Base-by-base conservation (phyloP, 2,797 vertebrate species). In the Natrix natrix region DNA sequence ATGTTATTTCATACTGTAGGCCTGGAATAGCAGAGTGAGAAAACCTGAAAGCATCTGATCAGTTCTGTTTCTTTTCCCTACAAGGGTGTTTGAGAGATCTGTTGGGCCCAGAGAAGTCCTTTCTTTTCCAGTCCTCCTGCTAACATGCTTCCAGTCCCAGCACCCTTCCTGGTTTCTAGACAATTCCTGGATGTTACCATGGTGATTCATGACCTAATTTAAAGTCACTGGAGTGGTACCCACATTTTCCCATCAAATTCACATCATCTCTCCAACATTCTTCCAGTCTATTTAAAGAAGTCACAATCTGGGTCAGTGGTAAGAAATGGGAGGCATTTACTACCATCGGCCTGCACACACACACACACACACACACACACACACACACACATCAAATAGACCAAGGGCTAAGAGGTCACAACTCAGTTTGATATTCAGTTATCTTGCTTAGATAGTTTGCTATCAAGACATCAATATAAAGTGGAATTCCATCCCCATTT, bases 141-240 rank as follows among this genome's bases (percentile, higher is more conserved):
- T 17, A 10, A 88, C 43, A n/a, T 13, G 37, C 59, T 57, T 56
- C n/a, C 0, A 55, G 37, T 78, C 26, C 63, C 92, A 37, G 91
- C 94, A 57, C 78, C 43, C 74, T 96, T 94, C 96, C 96, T 93
- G 94, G 56, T 95, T 94, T 92, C 91, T 93, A 93, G 94, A 91
- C 94, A 0, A 48, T 92, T 96, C 94, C 95, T 95, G 92, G 92
- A 54, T 0, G 95, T 97, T 95, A 57, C 96, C 96, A 93, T 92
- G 94, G 95, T 94, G 96, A 96, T 96, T 57, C 0, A 20, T 96
- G 96, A 97, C 96, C 96, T 96, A 95, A 96, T 87, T 87, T 22
- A 91, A 91, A 92, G 17, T 93, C 94, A 94, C 90, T 8, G 92
- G 94, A 94, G 95, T 87, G 57, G 89, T n/a, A 92, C 89, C 95